phyloP scores from a whole-genome alignment of 2,797 vertebrate genomes.

The Paedocypris micromegethes region DNA sequence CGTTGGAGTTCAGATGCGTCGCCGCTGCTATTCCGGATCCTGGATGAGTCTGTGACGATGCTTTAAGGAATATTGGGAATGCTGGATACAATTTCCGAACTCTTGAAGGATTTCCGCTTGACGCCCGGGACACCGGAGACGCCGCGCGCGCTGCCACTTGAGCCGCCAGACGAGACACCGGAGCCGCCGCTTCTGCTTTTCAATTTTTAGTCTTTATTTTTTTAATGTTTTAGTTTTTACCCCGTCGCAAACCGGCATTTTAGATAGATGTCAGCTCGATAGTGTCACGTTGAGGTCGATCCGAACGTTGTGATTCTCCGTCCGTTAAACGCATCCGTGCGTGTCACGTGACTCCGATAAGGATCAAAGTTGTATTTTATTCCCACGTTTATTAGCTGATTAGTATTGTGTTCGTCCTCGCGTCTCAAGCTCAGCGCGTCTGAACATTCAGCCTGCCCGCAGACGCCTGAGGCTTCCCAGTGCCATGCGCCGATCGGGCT shows the following conservation, averaged over 20 bases:
- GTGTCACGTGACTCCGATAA: too few species aligned
- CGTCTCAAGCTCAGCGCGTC: too few species aligned
- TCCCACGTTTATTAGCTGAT: too few species aligned
- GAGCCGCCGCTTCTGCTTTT: not conserved
- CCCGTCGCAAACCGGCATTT: too few species aligned
- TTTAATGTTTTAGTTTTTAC: too few species aligned
- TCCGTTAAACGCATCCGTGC: too few species aligned
- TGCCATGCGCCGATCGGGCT: constrained; percentile 50
- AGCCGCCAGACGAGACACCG: constrained; percentile 56
- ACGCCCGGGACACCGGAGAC: constrained; percentile 59
- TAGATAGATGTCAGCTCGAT: too few species aligned
- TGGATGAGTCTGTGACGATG: constrained; percentile 8
- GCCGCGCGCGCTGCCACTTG: constrained; percentile 56
- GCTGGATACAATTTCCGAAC: not conserved
- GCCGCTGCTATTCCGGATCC: not conserved
- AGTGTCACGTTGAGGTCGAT: too few species aligned
- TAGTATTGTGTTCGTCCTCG: too few species aligned
- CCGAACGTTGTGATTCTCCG: too few species aligned
- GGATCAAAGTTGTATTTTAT: too few species aligned
- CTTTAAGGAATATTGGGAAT: constrained; percentile 12
- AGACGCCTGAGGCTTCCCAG: constrained; percentile 51
- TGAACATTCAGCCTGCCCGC: constrained; percentile 29
- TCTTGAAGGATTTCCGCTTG: constrained; percentile 26
- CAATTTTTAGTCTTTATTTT: too few species aligned
- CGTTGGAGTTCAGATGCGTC: constrained; percentile 5